Evolutionary conservation across 2,113 vertebrate genomes (phyloP).

Genomic region (Nesoenas mayeri): DNA sequence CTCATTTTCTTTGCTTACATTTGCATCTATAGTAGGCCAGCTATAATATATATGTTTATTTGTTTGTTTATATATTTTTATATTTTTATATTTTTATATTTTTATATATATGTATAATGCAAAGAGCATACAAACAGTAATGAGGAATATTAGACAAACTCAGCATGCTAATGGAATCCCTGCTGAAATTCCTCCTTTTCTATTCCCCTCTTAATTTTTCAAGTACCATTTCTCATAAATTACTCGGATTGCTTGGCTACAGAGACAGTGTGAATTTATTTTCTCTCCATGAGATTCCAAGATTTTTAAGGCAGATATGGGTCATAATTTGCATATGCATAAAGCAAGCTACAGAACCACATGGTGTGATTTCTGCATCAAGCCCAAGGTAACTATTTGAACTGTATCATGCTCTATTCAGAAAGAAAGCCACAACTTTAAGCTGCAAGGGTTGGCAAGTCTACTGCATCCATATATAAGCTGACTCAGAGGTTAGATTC

Average conservation of each 20-base stretch:
- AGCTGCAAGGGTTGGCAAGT: not conserved
- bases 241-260: conserved; percentile 10
- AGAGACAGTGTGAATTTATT: not conserved
- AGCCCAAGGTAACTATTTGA: not conserved
- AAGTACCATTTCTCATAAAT: conserved; percentile 1
- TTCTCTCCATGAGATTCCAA: not conserved
- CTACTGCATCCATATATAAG: not conserved
- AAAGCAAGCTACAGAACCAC: not conserved
- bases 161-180: not conserved
- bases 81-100: too few species aligned
- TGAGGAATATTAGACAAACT: not conserved
- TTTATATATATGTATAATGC: not conserved
- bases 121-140: not conserved
- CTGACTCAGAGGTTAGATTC: not conserved
- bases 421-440: not conserved
- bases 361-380: not conserved
- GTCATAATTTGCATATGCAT: not conserved
- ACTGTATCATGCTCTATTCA: not conserved
- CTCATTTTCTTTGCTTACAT: not conserved
- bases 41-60: not conserved
- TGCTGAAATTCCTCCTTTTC: not conserved
- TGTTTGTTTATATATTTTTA: too few species aligned
- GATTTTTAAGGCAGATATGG: not conserved
- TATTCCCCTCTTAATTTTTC: conserved; percentile 15
- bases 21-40: not conserved